Percentiles rank a stretch among this genome's conserved stretches.
Evolutionary conservation across 2,797 vertebrate genomes (phyloP).

Genomic region (Sebastes kiyomatsui): DNA sequence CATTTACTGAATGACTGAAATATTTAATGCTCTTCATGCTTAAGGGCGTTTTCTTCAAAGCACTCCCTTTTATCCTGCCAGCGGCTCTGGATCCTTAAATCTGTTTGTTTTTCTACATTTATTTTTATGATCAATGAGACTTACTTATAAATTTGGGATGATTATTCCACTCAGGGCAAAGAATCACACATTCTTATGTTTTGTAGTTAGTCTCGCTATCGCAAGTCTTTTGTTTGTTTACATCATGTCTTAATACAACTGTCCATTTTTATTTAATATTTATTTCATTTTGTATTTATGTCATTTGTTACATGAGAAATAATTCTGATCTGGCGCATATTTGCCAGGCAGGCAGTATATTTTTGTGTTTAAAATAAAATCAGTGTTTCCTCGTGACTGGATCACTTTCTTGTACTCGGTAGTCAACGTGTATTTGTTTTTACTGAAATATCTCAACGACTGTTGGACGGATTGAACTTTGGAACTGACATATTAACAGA

Average conservation of each 20-base stretch:
- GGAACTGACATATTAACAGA: background rate
- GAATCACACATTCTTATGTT: conserved; percentile 58
- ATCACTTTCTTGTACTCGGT: conserved; percentile 7
- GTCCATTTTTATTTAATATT: conserved; percentile 86
- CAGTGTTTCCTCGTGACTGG: conserved; percentile 42
- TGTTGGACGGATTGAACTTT: background rate
- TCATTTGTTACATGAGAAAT: conserved; percentile 68
- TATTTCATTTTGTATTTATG: conserved; percentile 85
- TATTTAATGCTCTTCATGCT: conserved; percentile 45
- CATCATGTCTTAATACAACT: conserved; percentile 74
- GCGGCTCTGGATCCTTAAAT: conserved; percentile 48
- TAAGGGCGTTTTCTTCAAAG: conserved; percentile 46
- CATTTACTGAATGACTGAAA: conserved; percentile 62
- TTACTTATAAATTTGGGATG: conserved; percentile 47
- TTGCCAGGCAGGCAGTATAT: conserved; percentile 44
- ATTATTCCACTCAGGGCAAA: conserved; percentile 77
- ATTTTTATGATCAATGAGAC: conserved; percentile 40
- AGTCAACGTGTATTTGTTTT: background rate
- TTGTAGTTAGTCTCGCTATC: conserved; percentile 48
- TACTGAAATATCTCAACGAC: background rate
- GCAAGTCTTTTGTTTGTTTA: conserved; percentile 68
- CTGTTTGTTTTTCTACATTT: conserved; percentile 38
- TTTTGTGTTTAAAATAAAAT: conserved; percentile 75
- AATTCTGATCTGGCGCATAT: conserved; percentile 42
- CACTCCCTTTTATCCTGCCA: conserved; percentile 59